Evolutionary conservation across 2,888 invertebrate species (phyloP).

Genomic region (Melipona bicolor): DNA sequence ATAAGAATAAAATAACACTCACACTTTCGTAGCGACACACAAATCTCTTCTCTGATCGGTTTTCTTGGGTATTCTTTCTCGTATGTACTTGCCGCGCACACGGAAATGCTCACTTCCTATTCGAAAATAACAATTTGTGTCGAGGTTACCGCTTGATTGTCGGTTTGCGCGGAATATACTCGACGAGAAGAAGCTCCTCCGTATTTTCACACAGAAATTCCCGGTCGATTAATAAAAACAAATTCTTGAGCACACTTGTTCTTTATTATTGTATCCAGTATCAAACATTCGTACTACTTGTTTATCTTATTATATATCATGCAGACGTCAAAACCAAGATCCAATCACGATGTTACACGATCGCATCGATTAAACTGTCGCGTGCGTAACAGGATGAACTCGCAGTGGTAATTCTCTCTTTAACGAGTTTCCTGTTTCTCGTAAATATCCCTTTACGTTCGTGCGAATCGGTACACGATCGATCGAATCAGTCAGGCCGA

Average conservation of each 20-base stretch:
- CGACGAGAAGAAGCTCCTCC: slow-evolving; percentile 13
- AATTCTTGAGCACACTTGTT: neutral
- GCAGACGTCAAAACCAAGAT: slow-evolving; percentile 7
- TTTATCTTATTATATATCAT: neutral
- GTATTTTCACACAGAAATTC: slow-evolving; percentile 20
- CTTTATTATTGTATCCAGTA: neutral
- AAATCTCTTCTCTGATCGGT: slow-evolving; percentile 10
- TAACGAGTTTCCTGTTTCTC: slow-evolving; percentile 15
- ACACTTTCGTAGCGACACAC: neutral
- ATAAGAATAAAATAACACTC: slow-evolving; percentile 41
- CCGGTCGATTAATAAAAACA: neutral
- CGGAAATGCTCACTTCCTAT: slow-evolving; percentile 53
- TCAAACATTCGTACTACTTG: neutral
- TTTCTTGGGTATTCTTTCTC: slow-evolving; percentile 27
- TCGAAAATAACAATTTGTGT: slow-evolving; percentile 28
- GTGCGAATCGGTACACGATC: neutral
- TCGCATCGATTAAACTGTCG: neutral
- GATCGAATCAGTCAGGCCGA: slow-evolving; percentile 18
- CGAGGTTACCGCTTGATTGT: slow-evolving; percentile 39
- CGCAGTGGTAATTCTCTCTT: neutral
- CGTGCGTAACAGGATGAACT: neutral
- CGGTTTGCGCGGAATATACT: neutral
- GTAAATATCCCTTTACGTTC: neutral
- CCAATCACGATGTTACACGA: slow-evolving; percentile 4
- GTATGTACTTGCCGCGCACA: slow-evolving; percentile 25